phyloP scores from a whole-genome alignment of 2,113 vertebrate genomes.

The Dicaeum eximium region DNA sequence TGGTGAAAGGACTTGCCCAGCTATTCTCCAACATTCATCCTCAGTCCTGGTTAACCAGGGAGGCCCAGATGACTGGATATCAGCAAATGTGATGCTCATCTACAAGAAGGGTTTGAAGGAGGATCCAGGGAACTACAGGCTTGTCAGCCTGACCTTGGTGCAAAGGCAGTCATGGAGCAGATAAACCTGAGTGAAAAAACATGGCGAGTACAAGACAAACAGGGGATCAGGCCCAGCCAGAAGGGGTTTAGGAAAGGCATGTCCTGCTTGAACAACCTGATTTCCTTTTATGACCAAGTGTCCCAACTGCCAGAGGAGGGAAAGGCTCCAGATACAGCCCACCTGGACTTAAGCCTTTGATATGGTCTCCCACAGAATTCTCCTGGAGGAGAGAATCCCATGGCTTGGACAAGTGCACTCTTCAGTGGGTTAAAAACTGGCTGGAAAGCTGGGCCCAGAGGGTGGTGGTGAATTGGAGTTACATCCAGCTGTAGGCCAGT shows the following conservation, averaged over 20 bases:
- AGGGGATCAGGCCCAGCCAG: neutral
- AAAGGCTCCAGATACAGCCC: neutral
- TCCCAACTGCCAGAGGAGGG: neutral
- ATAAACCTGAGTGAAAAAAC: neutral
- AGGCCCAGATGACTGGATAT: neutral
- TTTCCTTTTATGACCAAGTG: neutral
- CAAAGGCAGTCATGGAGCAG: neutral
- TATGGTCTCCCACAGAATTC: neutral
- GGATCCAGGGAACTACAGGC: neutral
- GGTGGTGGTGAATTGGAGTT: too few species aligned
- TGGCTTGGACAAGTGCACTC: too few species aligned
- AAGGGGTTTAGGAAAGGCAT: neutral
- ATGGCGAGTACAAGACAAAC: neutral
- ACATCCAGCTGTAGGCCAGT: neutral
- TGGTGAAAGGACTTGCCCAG: neutral
- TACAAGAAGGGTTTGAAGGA: neutral
- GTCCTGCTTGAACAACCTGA: neutral
- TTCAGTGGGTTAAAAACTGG: neutral
- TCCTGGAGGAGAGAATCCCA: neutral
- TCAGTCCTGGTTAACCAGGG: neutral
- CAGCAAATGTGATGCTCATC: neutral
- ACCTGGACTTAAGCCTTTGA: neutral
- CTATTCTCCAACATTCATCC: neutral
- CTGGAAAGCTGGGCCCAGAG: neutral
- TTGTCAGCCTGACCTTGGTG: neutral